Conservation (phyloP, 2,888 invertebrate genomes). For the Volucella zonaria region DNA sequence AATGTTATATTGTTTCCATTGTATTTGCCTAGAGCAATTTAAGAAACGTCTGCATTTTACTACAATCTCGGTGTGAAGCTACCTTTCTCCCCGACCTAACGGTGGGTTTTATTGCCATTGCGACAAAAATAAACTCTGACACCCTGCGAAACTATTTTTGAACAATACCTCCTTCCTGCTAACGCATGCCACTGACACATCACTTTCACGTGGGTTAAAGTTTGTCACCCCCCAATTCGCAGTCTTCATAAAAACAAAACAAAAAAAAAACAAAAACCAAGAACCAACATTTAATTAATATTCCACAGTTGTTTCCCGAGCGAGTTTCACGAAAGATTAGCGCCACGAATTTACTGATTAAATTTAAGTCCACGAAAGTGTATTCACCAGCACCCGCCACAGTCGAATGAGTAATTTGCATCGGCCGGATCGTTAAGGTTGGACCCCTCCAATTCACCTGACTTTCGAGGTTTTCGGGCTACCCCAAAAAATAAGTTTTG, state of each 20-base stretch:
- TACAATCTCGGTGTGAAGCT: too few relatives aligned
- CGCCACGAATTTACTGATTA: slow-evolving; percentile 61
- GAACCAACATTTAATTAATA: slow-evolving; percentile 44
- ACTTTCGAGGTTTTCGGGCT: not conserved
- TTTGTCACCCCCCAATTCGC: not conserved
- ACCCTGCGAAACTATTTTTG: slow-evolving; percentile 12
- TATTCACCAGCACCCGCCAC: slow-evolving; percentile 3
- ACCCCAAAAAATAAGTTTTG: slow-evolving; percentile 1
- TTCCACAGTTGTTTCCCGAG: slow-evolving; percentile 51
- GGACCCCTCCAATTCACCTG: slow-evolving; percentile 15
- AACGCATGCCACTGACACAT: too few relatives aligned
- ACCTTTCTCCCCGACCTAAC: too few relatives aligned
- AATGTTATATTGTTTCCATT: too few relatives aligned
- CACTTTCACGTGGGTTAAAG: slow-evolving; percentile 7
- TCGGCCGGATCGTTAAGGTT: slow-evolving; percentile 28
- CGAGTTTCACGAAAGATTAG: slow-evolving; percentile 60
- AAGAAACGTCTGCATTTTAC: too few relatives aligned
- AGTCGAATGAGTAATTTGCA: slow-evolving; percentile 30
- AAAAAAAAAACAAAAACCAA: too few relatives aligned
- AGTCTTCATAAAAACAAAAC: not conserved
- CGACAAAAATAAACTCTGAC: not conserved
- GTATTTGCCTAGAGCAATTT: too few relatives aligned
- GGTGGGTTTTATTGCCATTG: too few relatives aligned
- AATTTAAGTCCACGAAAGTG: slow-evolving; percentile 55
- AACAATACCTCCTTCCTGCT: not conserved